Conservation (phyloP, 2,113 vertebrate genomes). For the Xiphophorus couchianus region DNA sequence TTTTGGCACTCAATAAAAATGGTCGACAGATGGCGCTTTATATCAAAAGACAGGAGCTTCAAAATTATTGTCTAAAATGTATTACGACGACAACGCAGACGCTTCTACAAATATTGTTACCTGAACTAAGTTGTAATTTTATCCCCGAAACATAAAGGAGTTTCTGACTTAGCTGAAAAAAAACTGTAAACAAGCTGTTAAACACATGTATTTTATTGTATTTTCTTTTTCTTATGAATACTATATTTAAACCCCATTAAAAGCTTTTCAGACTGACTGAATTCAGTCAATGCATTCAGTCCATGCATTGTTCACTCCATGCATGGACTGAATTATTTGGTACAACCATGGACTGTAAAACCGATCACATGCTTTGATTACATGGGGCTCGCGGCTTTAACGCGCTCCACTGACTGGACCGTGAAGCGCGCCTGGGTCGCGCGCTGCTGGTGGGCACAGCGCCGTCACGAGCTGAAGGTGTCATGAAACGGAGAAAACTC, state of each 20-base stretch:
- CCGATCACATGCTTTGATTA: not conserved
- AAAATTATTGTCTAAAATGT: not conserved
- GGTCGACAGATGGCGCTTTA: conserved; percentile 42
- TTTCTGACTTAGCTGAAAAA: not conserved
- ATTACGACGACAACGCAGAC: no score
- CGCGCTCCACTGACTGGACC: conserved; percentile 12
- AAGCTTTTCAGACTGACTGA: no score
- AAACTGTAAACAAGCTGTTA: not conserved
- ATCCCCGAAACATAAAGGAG: not conserved
- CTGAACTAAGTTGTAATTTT: not conserved
- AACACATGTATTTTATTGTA: not conserved
- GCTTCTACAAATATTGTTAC: not conserved
- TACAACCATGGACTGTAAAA: not conserved
- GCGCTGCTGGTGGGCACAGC: conserved; percentile 62
- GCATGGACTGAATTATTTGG: not conserved
- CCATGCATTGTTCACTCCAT: not conserved
- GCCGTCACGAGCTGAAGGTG: conserved; percentile 68
- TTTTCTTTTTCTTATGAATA: not conserved
- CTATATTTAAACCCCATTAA: no score
- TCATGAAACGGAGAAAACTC: conserved; percentile 69
- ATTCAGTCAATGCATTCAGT: no score
- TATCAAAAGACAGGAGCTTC: not conserved
- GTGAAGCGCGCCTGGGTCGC: conserved; percentile 41
- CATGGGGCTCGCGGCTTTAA: not conserved
- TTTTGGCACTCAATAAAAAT: not conserved